Conservation (phyloP, 2,797 vertebrate genomes). For the Morus bassanus region DNA sequence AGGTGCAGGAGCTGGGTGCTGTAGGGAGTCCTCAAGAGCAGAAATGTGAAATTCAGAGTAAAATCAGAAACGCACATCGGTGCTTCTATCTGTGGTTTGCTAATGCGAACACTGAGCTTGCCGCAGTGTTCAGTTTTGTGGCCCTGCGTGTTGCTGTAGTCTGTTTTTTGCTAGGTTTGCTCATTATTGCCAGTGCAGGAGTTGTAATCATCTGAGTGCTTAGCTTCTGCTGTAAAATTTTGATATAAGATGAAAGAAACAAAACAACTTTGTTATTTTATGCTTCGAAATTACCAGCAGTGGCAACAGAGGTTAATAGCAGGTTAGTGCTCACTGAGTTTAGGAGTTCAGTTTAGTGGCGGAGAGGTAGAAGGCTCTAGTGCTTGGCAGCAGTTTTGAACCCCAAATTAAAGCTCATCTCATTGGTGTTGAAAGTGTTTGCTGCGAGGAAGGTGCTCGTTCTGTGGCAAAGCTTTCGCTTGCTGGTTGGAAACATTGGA, state of each 20-base stretch:
- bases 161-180: not conserved
- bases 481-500: rapidly evolving
- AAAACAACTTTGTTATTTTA: not conserved
- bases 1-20: not conserved
- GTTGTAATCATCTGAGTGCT: not conserved
- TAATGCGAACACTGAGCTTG: rapidly evolving
- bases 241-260: not conserved
- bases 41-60: not conserved
- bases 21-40: not conserved
- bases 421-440: not conserved
- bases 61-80: rapidly evolving
- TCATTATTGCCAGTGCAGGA: not conserved
- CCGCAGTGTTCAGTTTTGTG: rapidly evolving
- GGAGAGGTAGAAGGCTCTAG: not conserved
- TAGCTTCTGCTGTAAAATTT: not conserved
- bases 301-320: not conserved
- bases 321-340: not conserved
- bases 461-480: not conserved
- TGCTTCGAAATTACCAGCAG: not conserved
- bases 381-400: not conserved
- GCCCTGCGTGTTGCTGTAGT: rapidly evolving
- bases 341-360: not conserved
- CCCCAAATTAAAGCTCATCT: not conserved
- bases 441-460: not conserved
- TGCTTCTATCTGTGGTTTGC: not conserved